Conservation (phyloP, 2,113 vertebrate genomes). For the Erythrocebus patas region DNA sequence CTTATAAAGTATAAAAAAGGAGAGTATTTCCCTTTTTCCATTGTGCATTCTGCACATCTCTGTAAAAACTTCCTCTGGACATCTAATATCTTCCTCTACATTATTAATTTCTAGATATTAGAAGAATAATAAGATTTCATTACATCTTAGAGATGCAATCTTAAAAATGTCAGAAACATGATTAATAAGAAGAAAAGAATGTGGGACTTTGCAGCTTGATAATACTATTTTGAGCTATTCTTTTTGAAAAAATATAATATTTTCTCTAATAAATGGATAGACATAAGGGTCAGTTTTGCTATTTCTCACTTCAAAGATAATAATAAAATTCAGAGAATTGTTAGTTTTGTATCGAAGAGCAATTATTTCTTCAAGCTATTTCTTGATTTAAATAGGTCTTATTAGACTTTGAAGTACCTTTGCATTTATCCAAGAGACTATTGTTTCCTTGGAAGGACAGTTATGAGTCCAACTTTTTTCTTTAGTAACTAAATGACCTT, state of each 20-base stretch:
- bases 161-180: conserved; percentile 63
- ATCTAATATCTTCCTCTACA: conserved; percentile 64
- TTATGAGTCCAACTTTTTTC: background rate
- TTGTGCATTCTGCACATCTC: conserved; percentile 28
- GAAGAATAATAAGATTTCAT: conserved; percentile 67
- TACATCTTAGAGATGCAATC: conserved; percentile 71
- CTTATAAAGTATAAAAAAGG: background rate
- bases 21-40: conserved; percentile 48
- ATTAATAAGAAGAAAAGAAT: conserved; percentile 49
- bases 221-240: conserved; percentile 61
- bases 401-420: conserved; percentile 38
- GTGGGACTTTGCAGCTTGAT: conserved; percentile 47
- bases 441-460: background rate
- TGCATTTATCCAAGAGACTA: background rate
- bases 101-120: conserved; percentile 58
- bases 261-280: conserved; percentile 63
- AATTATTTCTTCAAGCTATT: conserved; percentile 60
- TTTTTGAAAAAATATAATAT: conserved; percentile 68
- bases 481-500: background rate
- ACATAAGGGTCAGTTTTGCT: conserved; percentile 56
- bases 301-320: conserved; percentile 49
- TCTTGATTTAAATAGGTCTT: conserved; percentile 53
- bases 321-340: conserved; percentile 50
- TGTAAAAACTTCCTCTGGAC: conserved; percentile 40
- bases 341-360: conserved; percentile 60